Base-by-base conservation (phyloP, 2,888 invertebrate genomes). In the Leucophora obtusa region DNA sequence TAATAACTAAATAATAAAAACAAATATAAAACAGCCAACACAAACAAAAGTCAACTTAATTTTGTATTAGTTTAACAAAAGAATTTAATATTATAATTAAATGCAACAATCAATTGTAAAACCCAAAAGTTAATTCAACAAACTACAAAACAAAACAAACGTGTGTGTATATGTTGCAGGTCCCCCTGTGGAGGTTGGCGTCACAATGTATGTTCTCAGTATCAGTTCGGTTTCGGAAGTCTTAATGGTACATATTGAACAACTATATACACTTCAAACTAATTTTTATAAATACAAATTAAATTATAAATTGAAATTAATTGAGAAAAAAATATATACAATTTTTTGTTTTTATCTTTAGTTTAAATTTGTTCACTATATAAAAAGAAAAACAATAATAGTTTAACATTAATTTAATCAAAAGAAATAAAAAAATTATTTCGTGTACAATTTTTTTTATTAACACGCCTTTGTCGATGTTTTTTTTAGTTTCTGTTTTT, bases 221-320 rank as follows among this genome's bases (percentile, higher is more conserved):
- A 98, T 98, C 94, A 96, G 97, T 93, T 97, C 97, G 92, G 96
- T 98, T 92, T 97, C 97, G 92, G 98, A 98, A 95, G 97, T 97
- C 92, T 95, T 97, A 94, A 98, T 97, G 97, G 97, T 97, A 95
- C 92, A 92, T 91, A 91, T 87, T 83, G 83, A 84, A 76, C 71
- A 79, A 65, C 60, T 71, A 65, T 77, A 77, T 70, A 71, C 71
- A 65, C 56, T 59, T 21, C 8, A 14, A 14, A 43, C 51, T 15
- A 47, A 47, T n/a, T n/a, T 11, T 18, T 18, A 62, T 1, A 28
- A 10, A 60, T 43, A 11, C 10, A 10, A 38, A 10, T 38, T 38
- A n/a, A n/a, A 54, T 59, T 24, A 53, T 50, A 28, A 43, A 47
- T 35, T 47, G 21, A 62, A 62, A 21, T 28, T 28, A 28, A 28